phyloP scores from a whole-genome alignment of 2,797 vertebrate species.

The Acipenser ruthenus region DNA sequence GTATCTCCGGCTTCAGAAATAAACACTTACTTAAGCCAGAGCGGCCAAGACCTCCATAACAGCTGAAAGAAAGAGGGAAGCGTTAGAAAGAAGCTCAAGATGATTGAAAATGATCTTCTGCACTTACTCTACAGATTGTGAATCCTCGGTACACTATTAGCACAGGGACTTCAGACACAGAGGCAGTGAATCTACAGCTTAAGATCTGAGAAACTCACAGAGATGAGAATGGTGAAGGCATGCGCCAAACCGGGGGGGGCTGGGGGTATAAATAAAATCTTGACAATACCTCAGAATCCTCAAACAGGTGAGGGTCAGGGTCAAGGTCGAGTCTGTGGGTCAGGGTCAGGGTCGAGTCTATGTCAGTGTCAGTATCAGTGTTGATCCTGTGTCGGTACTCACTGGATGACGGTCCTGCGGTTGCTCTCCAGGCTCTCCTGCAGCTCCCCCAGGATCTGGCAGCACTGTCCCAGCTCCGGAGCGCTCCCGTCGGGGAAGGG shows the following conservation, averaged over 20 bases:
- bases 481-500: constrained; percentile 70
- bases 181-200: not conserved
- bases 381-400: constrained; percentile 26
- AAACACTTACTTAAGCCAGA: constrained; percentile 69
- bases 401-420: constrained; percentile 76
- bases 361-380: no score
- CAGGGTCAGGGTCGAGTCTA: no score
- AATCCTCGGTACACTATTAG: not conserved
- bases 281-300: no score
- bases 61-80: constrained; percentile 57
- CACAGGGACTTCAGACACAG: not conserved
- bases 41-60: constrained; percentile 78
- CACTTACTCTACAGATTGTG: not conserved
- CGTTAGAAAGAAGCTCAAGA: not conserved
- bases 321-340: no score
- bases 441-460: constrained; percentile 69
- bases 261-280: no score
- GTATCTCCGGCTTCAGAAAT: no score
- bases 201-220: no score
- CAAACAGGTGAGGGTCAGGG: no score
- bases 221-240: no score
- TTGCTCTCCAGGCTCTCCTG: constrained; percentile 60
- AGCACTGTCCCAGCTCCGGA: constrained; percentile 70
- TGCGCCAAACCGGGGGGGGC: no score
- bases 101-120: not conserved